Evolutionary conservation across 2,888 invertebrate genomes (phyloP).

Genomic region (Uloborus plumipes): DNA sequence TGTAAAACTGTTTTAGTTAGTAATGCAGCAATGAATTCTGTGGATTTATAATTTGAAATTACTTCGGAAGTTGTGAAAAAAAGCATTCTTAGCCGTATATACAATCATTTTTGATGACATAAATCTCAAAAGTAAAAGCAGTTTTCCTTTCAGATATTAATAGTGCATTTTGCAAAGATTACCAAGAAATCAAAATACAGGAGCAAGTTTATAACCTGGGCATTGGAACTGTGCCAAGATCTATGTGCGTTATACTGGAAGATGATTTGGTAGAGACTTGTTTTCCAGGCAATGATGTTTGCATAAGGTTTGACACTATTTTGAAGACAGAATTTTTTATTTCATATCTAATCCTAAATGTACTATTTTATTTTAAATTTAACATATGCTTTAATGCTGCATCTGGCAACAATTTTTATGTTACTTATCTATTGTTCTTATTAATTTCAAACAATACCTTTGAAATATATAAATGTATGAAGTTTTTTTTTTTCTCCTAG

Average conservation of each 20-base stretch:
- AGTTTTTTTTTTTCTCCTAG: too few species aligned
- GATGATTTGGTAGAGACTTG: slow-evolving; percentile 89
- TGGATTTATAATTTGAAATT: not conserved
- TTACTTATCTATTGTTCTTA: too few species aligned
- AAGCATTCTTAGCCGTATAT: not conserved
- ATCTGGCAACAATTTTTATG: too few species aligned
- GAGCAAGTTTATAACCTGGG: slow-evolving; percentile 82
- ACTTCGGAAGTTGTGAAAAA: not conserved
- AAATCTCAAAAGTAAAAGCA: not conserved
- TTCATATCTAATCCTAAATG: too few species aligned
- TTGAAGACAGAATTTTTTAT: too few species aligned
- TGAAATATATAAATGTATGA: too few species aligned
- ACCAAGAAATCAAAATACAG: slow-evolving; percentile 88
- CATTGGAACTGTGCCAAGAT: slow-evolving; percentile 81
- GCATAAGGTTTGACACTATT: slow-evolving; percentile 78
- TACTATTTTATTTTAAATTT: too few species aligned
- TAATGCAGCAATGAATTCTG: not conserved
- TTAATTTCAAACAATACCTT: too few species aligned
- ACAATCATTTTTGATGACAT: not conserved
- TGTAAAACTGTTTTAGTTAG: not conserved
- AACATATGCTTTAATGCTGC: too few species aligned
- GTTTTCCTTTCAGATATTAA: slow-evolving; percentile 69
- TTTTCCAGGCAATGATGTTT: slow-evolving; percentile 90
- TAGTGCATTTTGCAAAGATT: slow-evolving; percentile 81
- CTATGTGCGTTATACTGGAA: slow-evolving; percentile 83